A percentile compares a stretch with the other conserved stretches of the same genome.
Conservation (phyloP, 1,140 invertebrate genomes). For the Gonatopus flavifemur region DNA sequence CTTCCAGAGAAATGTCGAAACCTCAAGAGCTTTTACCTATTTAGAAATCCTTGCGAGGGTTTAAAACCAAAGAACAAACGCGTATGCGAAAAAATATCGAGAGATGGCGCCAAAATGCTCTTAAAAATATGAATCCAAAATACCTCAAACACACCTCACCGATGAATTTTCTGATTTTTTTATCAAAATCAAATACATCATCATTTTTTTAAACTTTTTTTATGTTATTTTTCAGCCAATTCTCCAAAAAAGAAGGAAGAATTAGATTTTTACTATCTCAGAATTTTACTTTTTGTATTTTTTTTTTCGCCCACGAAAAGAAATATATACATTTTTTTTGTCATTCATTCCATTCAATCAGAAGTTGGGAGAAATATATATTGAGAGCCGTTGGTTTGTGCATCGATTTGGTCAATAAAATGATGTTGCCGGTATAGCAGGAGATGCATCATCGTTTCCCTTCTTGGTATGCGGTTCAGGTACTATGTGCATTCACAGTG, state of each 20-base stretch:
- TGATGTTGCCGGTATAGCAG: conserved; percentile 28
- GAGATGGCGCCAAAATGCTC: conserved; percentile 34
- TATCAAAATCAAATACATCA: too few species aligned
- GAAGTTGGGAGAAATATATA: conserved; percentile 11
- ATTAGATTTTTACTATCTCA: background rate
- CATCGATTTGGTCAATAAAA: conserved; percentile 27
- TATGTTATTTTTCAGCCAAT: background rate
- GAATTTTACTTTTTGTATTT: background rate
- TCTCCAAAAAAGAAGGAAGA: background rate
- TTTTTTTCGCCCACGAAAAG: conserved; percentile 10
- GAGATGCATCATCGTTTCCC: conserved; percentile 17
- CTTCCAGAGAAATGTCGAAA: conserved; percentile 28
- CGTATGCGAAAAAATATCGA: conserved; percentile 32
- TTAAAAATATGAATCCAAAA: too few species aligned
- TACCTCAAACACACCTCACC: too few species aligned
- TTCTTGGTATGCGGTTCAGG: conserved; percentile 38
- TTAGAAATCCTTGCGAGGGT: background rate
- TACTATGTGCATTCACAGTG: too few species aligned
- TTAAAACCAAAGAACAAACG: conserved; percentile 14
- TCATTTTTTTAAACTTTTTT: background rate
- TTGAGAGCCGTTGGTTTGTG: background rate
- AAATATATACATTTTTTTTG: conserved; percentile 14
- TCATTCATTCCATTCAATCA: conserved; percentile 11
- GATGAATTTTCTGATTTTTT: too few species aligned
- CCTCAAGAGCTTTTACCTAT: conserved; percentile 5